Evolutionary conservation across 23 tunicate genomes (phyloP).

Genomic region (Botrylloides violaceus): DNA sequence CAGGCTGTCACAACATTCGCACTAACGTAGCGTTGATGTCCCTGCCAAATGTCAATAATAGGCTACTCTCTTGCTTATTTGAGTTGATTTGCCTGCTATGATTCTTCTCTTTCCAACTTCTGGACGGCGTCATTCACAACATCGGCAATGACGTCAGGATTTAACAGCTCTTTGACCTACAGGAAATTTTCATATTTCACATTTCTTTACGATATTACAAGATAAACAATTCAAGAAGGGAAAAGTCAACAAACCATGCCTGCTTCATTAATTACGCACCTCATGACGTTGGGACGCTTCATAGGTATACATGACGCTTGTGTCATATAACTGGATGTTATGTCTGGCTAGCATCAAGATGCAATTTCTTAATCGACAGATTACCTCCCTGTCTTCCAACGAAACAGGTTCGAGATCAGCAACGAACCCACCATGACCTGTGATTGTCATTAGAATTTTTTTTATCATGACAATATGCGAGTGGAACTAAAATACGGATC

Average conservation of each 20-base stretch:
- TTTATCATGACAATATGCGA: no score
- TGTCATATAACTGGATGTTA: constrained; percentile 87
- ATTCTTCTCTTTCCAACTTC: constrained; percentile 51
- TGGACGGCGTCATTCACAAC: constrained; percentile 52
- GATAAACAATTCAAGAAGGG: neutral
- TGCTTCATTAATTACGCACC: no score
- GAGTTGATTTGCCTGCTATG: no score
- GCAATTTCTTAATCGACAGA: constrained; percentile 87
- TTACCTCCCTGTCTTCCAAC: constrained; percentile 79
- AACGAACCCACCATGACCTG: constrained; percentile 88
- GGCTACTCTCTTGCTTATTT: neutral
- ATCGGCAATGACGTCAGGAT: constrained; percentile 43
- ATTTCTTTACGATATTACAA: neutral
- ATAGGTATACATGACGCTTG: constrained; percentile 78
- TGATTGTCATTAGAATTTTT: no score
- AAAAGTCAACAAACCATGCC: neutral
- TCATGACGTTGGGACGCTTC: constrained; percentile 67
- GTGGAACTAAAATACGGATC: no score
- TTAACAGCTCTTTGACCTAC: constrained; percentile 60
- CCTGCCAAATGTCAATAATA: neutral
- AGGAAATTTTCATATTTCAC: neutral
- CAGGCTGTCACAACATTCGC: no score
- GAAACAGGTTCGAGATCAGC: constrained; percentile 61
- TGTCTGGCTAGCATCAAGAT: constrained; percentile 48
- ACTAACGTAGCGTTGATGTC: no score